Evolutionary conservation across 2,888 invertebrate species (phyloP).

Genomic region (Harpagoxenus sublaevis): DNA sequence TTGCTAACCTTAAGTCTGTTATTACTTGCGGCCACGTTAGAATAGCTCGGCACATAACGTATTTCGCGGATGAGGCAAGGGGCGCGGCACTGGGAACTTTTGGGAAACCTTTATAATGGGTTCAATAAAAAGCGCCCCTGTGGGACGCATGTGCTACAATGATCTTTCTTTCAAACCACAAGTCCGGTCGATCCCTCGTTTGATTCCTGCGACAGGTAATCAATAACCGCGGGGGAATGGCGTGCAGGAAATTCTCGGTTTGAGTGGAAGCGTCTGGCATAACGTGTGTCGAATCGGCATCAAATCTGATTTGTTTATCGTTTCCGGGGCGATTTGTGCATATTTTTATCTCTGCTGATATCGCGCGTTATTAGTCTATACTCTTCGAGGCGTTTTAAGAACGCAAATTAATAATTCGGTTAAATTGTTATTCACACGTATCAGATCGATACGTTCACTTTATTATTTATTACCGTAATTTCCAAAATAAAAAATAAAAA

Average conservation of each 20-base stretch:
- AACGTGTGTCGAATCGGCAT: slow-evolving; percentile 25
- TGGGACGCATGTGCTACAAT: slow-evolving; percentile 76
- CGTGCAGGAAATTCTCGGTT: slow-evolving; percentile 55
- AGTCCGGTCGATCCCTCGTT: slow-evolving; percentile 68
- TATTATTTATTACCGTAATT: background rate
- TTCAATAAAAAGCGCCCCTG: slow-evolving; percentile 77
- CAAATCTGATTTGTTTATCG: slow-evolving; percentile 39
- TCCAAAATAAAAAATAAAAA: background rate
- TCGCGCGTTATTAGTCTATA: background rate
- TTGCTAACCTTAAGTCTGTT: background rate
- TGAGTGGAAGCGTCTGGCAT: slow-evolving; percentile 13
- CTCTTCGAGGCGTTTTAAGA: background rate
- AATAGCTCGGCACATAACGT: slow-evolving; percentile 37
- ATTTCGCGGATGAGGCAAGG: slow-evolving; percentile 43
- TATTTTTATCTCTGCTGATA: slow-evolving; percentile 17
- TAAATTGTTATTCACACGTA: background rate
- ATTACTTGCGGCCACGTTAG: slow-evolving; percentile 4
- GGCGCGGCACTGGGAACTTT: slow-evolving; percentile 64
- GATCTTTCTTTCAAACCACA: slow-evolving; percentile 75
- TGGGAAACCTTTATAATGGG: slow-evolving; percentile 77
- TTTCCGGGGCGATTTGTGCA: background rate
- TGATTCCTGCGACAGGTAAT: slow-evolving; percentile 79
- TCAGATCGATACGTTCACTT: background rate
- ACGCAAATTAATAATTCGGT: background rate
- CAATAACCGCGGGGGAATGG: slow-evolving; percentile 75